Base-by-base conservation (phyloP, 2,797 vertebrate genomes). In the Sandelia bainsii region DNA sequence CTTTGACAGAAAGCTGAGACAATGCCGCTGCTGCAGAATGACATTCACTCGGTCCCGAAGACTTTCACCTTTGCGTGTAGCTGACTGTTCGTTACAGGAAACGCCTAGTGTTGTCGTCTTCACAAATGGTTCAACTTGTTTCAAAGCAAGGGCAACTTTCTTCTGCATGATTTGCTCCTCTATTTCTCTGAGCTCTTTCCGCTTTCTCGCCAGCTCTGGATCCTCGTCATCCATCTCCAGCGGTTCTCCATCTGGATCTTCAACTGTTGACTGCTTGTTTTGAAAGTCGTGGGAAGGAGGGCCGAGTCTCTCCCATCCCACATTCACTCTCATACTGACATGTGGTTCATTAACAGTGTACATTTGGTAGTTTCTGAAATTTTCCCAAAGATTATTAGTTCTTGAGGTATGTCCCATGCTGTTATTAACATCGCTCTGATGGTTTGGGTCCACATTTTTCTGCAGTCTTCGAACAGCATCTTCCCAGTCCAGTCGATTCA, bases 41-140 rank as follows among this genome's bases (percentile, higher is more conserved):
- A 1, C 16, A 14, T 68, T 80, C 51, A 93, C 90, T 29, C 88
- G 82, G 20, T 87, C 82, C 79, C 57, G 77, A 0, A 93, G 88
- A 27, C 71, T 39, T 59, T 46, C 39, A 22, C 14, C 44, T 3
- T 40, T 22, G 19, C 42, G 3, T 48, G n/a, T 0, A 9, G 29
- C 17, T 1, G 59, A 19, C 6, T 32, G 42, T 1, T 60, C 25
- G 6, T 58, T 13, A 22, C 2, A 6, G 0, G 75, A 52, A 67
- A 44, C 5, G 3, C 44, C 68, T 0, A 27, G 6, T 2, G 11
- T 16, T 0, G n/a, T 1, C 0, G 11, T 40, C 6, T 37, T 58
- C 19, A 37, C 16, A 29, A 44, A 16, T 1, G 42, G 53, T 11
- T 68, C 50, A 4, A 79, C 46, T 0, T 22, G 34, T 78, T 87